phyloP scores from a whole-genome alignment of 2,888 invertebrate genomes.

The Latrodectus elegans region DNA sequence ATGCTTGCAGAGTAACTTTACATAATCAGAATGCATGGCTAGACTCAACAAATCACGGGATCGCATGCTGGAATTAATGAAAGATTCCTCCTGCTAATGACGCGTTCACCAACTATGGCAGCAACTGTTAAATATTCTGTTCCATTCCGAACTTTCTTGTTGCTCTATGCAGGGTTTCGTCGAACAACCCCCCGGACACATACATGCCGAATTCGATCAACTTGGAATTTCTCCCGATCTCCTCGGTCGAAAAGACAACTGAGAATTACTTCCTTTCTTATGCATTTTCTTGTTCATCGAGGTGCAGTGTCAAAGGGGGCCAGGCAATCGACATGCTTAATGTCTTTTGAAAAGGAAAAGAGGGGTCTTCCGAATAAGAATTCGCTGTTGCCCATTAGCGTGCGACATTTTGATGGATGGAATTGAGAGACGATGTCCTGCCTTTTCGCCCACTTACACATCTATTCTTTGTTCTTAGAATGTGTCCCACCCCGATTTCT shows the following conservation, averaged over 20 bases:
- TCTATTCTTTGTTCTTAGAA: conserved; percentile 43
- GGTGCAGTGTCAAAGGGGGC: conserved; percentile 35
- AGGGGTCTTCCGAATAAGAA: conserved; percentile 22
- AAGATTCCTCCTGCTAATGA: too few species aligned
- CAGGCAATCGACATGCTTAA: conserved; percentile 55
- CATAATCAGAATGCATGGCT: too few species aligned
- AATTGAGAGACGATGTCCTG: conserved; percentile 55
- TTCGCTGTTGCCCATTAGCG: conserved; percentile 63
- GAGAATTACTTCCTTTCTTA: conserved; percentile 27
- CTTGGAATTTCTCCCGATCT: conserved; percentile 8
- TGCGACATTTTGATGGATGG: conserved; percentile 58
- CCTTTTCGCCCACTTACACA: conserved; percentile 64
- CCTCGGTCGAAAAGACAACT: conserved; percentile 15
- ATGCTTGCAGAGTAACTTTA: too few species aligned
- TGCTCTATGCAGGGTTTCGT: conserved; percentile 16
- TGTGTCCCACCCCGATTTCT: conserved; percentile 16
- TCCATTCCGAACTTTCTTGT: background rate
- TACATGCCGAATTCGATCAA: conserved; percentile 19
- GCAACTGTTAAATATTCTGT: conserved; percentile 38
- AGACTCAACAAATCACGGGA: background rate
- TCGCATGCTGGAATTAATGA: conserved; percentile 11
- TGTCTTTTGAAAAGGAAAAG: conserved; percentile 61
- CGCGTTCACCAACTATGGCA: too few species aligned
- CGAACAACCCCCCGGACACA: conserved; percentile 49
- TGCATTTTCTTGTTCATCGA: conserved; percentile 18